Evolutionary conservation across 92 coral and sea anemone species (phyloP).

Genomic region (Hydrozoanthus gracilis): DNA sequence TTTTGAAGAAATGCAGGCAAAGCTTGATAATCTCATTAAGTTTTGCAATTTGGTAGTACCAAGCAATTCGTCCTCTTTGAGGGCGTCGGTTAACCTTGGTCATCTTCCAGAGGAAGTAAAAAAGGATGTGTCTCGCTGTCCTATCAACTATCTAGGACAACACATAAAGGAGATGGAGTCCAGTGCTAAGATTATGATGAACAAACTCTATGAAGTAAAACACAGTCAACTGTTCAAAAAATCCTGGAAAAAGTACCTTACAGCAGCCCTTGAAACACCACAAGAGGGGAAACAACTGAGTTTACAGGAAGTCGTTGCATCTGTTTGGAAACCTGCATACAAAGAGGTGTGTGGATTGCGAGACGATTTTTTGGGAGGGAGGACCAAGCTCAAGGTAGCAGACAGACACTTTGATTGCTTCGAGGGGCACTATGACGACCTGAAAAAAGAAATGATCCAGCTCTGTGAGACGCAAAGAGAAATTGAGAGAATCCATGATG

Average conservation of each 20-base stretch:
- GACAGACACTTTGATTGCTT: constrained; percentile 19
- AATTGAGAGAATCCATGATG: not conserved
- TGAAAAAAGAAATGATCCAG: constrained; percentile 3
- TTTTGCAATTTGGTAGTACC: not conserved
- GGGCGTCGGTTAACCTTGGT: constrained; percentile 11
- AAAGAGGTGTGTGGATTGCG: constrained; percentile 5
- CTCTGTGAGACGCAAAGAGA: constrained; percentile 11
- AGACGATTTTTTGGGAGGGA: constrained; percentile 7
- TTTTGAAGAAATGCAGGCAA: constrained; percentile 14
- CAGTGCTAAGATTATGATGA: not conserved
- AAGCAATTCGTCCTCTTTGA: not conserved
- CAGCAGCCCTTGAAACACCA: constrained; percentile 15
- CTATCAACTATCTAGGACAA: not conserved
- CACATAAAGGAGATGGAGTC: not conserved
- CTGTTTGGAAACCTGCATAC: constrained; percentile 15
- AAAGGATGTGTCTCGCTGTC: not conserved
- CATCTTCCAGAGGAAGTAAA: not conserved
- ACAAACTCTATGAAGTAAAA: constrained; percentile 3
- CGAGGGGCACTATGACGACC: not conserved
- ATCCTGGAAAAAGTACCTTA: not conserved
- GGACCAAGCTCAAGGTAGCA: not conserved
- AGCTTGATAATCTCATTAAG: constrained; percentile 15
- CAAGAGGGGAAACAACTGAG: constrained; percentile 12
- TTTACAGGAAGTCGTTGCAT: not conserved
- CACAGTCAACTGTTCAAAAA: constrained; percentile 18